Base-by-base conservation (phyloP, 35 echinoderm and acorn worm species). In the Amphiura filiformis region DNA sequence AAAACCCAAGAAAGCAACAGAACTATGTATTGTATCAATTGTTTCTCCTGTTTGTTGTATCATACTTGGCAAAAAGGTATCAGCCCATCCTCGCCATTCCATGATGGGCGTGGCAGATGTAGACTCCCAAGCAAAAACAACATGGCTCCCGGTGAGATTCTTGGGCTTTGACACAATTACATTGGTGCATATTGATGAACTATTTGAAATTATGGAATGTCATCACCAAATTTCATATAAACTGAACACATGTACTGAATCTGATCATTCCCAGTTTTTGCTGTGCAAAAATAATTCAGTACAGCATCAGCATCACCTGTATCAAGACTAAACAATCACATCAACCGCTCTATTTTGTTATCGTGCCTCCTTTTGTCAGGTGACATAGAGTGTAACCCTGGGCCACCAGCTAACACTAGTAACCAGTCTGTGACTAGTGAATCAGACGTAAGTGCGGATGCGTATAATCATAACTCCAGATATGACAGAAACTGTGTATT, bases 401-500 rank as follows among this genome's bases (percentile, higher is more conserved):
- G 61, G 2, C 61, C 61, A 15, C 61, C 61, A 70, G 41, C 17
- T 17, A 47, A 47, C 17, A 17, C 41, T 47, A 17, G 5, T 47
- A n/a, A n/a, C n/a, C n/a, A n/a, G n/a, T n/a, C n/a, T n/a, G n/a
- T n/a, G n/a, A n/a, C n/a, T n/a, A n/a, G n/a, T n/a, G n/a, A n/a
- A n/a, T n/a, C n/a, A n/a, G n/a, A n/a, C n/a, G n/a, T n/a, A n/a
- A n/a, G n/a, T n/a, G n/a, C n/a, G n/a, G n/a, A n/a, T n/a, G n/a
- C n/a, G n/a, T n/a, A n/a, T n/a, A n/a, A n/a, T 47, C 41, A 47
- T 9, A 47, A 47, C 41, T n/a, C 41, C 9, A 13, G 61, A 15
- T 70, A 15, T 23, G 3, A 82, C 85, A 2, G 61, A 70, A 23
- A 70, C 61, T 65, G 78, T 76, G 11, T 87, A 86, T 35, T 32